Conservation (phyloP, 2,113 vertebrate genomes). For the Zingel zingel region DNA sequence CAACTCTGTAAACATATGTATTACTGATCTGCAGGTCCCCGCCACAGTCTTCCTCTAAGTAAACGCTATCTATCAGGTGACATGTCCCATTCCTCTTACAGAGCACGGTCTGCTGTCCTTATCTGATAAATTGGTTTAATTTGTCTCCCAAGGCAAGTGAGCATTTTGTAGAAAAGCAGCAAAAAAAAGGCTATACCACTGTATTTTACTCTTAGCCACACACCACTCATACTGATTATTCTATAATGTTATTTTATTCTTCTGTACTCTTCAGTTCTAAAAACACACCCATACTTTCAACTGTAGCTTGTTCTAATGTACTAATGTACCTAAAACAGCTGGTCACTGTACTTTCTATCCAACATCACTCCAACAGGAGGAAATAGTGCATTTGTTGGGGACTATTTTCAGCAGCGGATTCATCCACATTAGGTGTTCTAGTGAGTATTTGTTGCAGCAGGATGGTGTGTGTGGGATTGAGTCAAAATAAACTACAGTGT, state of each 20-base stretch:
- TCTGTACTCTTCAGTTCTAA: slow-evolving; percentile 1
- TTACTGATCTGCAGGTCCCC: slow-evolving; percentile 22
- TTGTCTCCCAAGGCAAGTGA: slow-evolving; percentile 43
- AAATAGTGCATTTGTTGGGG: neutral
- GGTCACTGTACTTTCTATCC: neutral
- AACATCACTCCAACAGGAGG: neutral
- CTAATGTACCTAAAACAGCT: neutral
- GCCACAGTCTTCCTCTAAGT: slow-evolving; percentile 12
- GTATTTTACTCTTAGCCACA: neutral
- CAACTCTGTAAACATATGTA: slow-evolving; percentile 45
- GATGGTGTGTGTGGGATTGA: no score
- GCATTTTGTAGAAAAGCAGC: slow-evolving; percentile 22
- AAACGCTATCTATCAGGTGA: slow-evolving; percentile 21
- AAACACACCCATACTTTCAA: neutral
- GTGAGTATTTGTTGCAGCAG: neutral
- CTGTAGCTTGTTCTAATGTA: neutral
- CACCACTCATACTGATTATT: neutral
- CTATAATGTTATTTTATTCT: slow-evolving; percentile 22
- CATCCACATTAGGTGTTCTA: neutral
- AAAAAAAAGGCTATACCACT: slow-evolving; percentile 25
- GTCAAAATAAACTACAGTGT: neutral
- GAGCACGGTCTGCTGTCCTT: neutral
- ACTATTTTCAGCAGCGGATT: neutral
- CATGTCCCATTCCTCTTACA: slow-evolving; percentile 29
- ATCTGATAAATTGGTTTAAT: slow-evolving; percentile 58